These are phyloP conservation scores for Cliona cf. orientalis DNA, from an alignment of 37 sponge, comb jelly and placozoan genomes.

Conservation along the genomic window DNA sequence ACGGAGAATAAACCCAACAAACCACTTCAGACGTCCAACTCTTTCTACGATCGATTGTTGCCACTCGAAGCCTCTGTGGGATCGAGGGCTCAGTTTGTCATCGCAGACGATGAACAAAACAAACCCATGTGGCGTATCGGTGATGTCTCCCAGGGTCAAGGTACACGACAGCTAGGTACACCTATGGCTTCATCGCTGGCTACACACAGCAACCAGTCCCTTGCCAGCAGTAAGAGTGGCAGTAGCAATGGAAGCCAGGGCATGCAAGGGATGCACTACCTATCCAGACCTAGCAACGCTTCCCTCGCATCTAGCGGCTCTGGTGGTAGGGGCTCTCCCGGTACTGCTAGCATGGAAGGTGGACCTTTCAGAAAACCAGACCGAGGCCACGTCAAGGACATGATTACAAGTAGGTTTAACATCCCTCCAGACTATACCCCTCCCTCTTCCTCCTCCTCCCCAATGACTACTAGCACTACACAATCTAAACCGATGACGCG, in stretches of 20 bases:
- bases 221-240: not conserved
- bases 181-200: not conserved
- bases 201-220: conserved; percentile 10
- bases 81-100: not conserved
- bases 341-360: too few species aligned
- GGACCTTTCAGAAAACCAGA: not conserved
- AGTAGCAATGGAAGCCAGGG: not conserved
- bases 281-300: not conserved
- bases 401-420: not conserved
- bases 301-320: conserved; percentile 9
- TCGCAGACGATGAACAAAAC: not conserved
- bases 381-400: not conserved
- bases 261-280: not conserved
- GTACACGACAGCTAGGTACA: not conserved
- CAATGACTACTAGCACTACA: not conserved
- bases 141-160: not conserved
- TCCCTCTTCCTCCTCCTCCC: not conserved
- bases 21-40: conserved; percentile 29
- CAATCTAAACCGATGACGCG: too few species aligned
- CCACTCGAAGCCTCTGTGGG: conserved; percentile 10
- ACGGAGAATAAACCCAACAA: conserved; percentile 24
- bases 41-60: conserved; percentile 43
- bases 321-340: not conserved
- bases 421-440: not conserved
- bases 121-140: not conserved